A percentile compares a stretch with the other conserved stretches of the same genome.
Evolutionary conservation across 2,113 vertebrate species (phyloP).

Genomic region (Pithys albifrons): DNA sequence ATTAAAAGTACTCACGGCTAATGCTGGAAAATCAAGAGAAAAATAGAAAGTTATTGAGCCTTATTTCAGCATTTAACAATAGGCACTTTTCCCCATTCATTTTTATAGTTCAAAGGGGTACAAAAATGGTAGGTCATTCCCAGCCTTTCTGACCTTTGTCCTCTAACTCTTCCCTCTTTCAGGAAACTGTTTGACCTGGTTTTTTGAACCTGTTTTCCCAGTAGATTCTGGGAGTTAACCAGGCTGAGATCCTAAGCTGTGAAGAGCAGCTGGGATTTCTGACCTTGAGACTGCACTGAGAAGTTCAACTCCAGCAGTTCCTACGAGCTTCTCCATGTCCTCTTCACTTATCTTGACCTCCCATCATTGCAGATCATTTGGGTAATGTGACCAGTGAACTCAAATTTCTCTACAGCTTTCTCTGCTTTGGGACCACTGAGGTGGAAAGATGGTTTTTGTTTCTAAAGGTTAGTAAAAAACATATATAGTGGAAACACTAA

Average conservation of each 20-base stretch:
- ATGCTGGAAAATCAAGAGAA: conserved; percentile 53
- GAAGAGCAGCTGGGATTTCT: neutral
- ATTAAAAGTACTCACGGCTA: conserved; percentile 59
- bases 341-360: neutral
- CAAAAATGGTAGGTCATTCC: neutral
- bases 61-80: conserved; percentile 3
- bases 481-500: neutral
- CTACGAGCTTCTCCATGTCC: rapidly evolving
- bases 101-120: neutral
- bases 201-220: neutral
- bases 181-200: neutral
- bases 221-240: neutral
- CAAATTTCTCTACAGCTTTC: neutral
- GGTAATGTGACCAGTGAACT: neutral
- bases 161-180: neutral
- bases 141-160: neutral
- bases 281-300: neutral
- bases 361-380: rapidly evolving
- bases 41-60: conserved; percentile 28
- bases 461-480: neutral
- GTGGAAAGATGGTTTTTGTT: neutral
- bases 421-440: neutral
- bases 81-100: neutral
- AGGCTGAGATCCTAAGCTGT: neutral
- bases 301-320: neutral